Percentiles rank a stretch among this genome's conserved stretches.
phyloP scores from a whole-genome alignment of 2,113 vertebrate genomes.

The Melanostigma gelatinosum region DNA sequence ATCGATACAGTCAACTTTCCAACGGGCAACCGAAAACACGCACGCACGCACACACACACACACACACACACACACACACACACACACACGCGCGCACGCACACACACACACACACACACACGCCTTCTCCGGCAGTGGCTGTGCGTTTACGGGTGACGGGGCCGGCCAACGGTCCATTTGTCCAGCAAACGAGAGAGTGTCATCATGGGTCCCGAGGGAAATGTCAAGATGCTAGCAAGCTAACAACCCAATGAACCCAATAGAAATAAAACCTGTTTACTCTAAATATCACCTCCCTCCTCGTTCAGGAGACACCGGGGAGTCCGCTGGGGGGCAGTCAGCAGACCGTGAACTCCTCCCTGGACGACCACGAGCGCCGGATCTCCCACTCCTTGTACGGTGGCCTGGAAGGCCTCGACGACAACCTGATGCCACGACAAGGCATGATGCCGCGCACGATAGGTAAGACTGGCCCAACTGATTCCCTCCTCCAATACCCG shows the following conservation, averaged over 20 bases:
- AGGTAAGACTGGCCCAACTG: constrained; percentile 82
- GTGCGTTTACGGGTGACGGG: constrained; percentile 53
- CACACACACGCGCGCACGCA: constrained; percentile 8
- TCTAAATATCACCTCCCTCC: background rate
- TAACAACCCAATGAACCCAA: constrained; percentile 41
- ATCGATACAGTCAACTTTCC: constrained; percentile 62
- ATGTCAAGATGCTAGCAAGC: constrained; percentile 53
- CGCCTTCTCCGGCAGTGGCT: background rate
- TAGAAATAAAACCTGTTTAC: background rate
- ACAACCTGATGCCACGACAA: constrained; percentile 87
- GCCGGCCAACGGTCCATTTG: constrained; percentile 60
- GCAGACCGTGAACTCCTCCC: constrained; percentile 84
- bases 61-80: constrained; percentile 29
- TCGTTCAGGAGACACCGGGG: constrained; percentile 84
- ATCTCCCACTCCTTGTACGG: constrained; percentile 95
- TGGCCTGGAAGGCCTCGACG: constrained; percentile 90
- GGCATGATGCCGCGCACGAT: constrained; percentile 86
- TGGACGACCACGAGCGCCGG: constrained; percentile 92
- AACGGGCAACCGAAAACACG: constrained; percentile 15
- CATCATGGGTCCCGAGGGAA: constrained; percentile 49
- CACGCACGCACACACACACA: background rate
- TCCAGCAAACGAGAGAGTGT: constrained; percentile 62
- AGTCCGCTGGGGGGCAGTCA: constrained; percentile 86
- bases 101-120: constrained; percentile 18
- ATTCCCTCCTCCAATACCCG: background rate